Conservation (phyloP, 2,797 vertebrate species). For the Sciurus carolinensis region DNA sequence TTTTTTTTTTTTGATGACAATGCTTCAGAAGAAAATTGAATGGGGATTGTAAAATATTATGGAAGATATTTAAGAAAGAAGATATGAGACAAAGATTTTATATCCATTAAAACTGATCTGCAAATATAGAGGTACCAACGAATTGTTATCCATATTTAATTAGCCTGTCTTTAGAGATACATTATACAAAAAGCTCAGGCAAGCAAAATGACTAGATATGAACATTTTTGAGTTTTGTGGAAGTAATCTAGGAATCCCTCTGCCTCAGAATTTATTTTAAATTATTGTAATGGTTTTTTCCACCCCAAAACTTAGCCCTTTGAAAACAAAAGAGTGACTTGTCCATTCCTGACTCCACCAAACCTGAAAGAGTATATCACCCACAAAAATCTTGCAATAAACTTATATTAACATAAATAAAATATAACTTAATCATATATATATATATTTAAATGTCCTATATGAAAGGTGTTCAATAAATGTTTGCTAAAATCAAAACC, state of each 20-base stretch:
- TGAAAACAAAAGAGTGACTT: neutral
- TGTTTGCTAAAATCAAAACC: neutral
- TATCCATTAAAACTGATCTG: neutral
- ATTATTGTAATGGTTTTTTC: neutral
- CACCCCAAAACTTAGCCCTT: neutral
- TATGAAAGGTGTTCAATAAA: neutral
- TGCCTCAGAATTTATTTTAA: neutral
- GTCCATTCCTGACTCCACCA: neutral
- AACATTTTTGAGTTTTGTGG: neutral
- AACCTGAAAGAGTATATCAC: neutral
- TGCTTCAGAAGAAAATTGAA: slow-evolving; percentile 10
- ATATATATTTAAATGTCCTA: neutral
- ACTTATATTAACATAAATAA: neutral
- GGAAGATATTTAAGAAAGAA: neutral
- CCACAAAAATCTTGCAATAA: neutral
- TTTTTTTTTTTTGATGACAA: neutral
- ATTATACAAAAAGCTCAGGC: neutral
- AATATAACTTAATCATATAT: neutral
- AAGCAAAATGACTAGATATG: neutral
- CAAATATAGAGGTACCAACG: neutral
- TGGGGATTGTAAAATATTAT: neutral
- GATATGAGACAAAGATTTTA: neutral
- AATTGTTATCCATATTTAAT: neutral
- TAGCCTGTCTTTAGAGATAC: neutral
- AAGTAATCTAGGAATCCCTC: neutral